Percentiles rank a stretch among this genome's conserved stretches.
Conservation (phyloP, 2,888 invertebrate genomes). For the Lasioglossum oenotherae region DNA sequence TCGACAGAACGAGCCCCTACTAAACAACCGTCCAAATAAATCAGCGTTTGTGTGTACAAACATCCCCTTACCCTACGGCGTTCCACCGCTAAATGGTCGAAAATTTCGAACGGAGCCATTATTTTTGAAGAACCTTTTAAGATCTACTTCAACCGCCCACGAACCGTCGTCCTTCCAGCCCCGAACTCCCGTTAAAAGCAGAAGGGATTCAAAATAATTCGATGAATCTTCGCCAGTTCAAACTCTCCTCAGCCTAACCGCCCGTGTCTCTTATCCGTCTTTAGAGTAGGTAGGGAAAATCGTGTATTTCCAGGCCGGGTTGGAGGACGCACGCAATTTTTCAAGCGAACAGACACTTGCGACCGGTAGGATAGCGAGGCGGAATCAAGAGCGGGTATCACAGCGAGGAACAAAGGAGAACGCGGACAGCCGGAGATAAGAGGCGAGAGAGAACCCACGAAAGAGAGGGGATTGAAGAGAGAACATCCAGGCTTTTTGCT, state of each 20-base stretch:
- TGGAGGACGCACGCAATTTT: conserved; percentile 45
- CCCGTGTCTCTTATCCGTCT: not conserved
- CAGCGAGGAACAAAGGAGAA: conserved; percentile 17
- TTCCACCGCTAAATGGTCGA: not conserved
- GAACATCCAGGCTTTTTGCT: conserved; percentile 41
- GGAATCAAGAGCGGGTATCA: conserved; percentile 37
- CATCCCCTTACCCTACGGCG: not conserved
- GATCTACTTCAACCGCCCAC: not conserved
- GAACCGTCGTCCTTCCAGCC: not conserved
- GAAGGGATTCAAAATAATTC: not conserved
- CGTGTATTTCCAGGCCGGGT: not conserved
- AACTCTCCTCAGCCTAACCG: conserved; percentile 1
- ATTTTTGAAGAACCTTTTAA: not conserved
- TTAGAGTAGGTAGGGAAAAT: not conserved
- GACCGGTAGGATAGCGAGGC: conserved; percentile 25
- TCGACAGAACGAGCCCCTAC: not conserved
- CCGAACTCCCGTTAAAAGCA: not conserved
- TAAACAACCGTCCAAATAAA: not conserved
- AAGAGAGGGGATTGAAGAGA: not conserved
- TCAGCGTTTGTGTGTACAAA: not conserved
- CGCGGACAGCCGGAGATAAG: conserved; percentile 6
- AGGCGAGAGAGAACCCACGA: conserved; percentile 5
- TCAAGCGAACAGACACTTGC: conserved; percentile 51
- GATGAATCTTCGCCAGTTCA: not conserved
- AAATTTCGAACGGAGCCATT: not conserved